These are phyloP conservation scores for Macrobrachium rosenbergii DNA, from an alignment of 1,140 invertebrate species.

Conservation along the genomic window DNA sequence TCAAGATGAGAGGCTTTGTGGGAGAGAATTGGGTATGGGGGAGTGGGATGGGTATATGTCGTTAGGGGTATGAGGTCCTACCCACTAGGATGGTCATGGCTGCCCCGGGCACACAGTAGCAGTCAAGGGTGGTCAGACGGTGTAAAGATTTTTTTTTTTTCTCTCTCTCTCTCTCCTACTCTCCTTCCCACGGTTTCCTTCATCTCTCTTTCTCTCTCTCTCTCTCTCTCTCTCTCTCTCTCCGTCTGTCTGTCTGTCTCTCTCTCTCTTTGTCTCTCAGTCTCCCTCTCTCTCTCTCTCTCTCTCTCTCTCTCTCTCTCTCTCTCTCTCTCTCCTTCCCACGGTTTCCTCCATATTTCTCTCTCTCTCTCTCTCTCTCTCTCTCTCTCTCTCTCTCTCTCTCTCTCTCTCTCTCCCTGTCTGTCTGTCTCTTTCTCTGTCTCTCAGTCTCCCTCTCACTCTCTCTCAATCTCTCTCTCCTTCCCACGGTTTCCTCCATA, in stretches of 20 bases:
- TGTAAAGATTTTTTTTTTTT: constrained; percentile 44
- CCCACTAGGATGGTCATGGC: not conserved
- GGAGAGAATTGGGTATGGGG: not conserved
- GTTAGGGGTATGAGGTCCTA: too few species aligned
- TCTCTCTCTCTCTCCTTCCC: not conserved
- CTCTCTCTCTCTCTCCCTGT: not conserved
- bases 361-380: constrained; percentile 5
- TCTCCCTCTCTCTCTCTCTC: constrained; percentile 26
- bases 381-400: not conserved
- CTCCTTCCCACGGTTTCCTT: not conserved
- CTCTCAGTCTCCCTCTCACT: constrained; percentile 9
- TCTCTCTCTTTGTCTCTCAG: not conserved
- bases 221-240: not conserved
- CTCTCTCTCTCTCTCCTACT: constrained; percentile 8
- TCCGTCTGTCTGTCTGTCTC: not conserved
- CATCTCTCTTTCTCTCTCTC: not conserved
- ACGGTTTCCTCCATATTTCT: too few species aligned
- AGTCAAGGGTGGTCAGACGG: constrained; percentile 57
- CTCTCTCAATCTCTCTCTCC: not conserved
- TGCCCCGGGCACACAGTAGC: constrained; percentile 53
- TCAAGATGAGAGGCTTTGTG: not conserved
- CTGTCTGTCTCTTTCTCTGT: too few species aligned
- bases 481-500: not conserved
- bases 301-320: not conserved
- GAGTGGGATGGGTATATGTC: not conserved